These are phyloP conservation scores for Tetramorium alpestre DNA, from an alignment of 1,140 invertebrate species.

Conservation along the genomic window DNA sequence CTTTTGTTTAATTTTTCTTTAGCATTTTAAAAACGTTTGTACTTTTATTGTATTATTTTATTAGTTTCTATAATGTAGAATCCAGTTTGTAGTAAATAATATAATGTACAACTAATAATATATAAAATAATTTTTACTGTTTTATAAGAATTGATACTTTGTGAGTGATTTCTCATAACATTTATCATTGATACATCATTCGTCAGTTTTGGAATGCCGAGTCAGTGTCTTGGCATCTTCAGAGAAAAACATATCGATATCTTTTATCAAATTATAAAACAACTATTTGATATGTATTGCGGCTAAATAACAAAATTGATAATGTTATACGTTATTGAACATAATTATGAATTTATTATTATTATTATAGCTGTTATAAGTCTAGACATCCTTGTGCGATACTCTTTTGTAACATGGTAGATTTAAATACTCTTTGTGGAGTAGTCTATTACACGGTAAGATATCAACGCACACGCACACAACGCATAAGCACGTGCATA, in stretches of 20 bases:
- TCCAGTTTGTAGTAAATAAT: not conserved
- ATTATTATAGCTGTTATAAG: conserved; percentile 3
- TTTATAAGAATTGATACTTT: no score
- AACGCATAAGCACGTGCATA: no score
- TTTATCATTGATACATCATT: not conserved
- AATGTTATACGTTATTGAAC: not conserved
- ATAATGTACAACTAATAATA: not conserved
- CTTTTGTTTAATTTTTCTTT: not conserved
- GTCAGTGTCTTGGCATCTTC: not conserved
- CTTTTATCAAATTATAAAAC: conserved; percentile 36
- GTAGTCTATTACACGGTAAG: conserved; percentile 30
- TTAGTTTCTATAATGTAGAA: not conserved
- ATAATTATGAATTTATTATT: not conserved
- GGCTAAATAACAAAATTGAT: not conserved
- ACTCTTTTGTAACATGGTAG: conserved; percentile 11
- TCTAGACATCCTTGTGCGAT: conserved; percentile 6
- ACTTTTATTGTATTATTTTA: not conserved
- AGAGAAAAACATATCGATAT: not conserved
- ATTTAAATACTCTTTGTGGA: conserved; percentile 51
- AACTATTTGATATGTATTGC: not conserved
- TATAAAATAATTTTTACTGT: no score
- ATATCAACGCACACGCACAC: conserved; percentile 46
- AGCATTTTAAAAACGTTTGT: not conserved
- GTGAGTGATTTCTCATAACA: not conserved
- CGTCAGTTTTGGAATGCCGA: not conserved